Evolutionary conservation across 2,888 invertebrate genomes (phyloP), one percentile per base, ranked within the genome.

Genomic region (Hemithea aestivaria): DNA sequence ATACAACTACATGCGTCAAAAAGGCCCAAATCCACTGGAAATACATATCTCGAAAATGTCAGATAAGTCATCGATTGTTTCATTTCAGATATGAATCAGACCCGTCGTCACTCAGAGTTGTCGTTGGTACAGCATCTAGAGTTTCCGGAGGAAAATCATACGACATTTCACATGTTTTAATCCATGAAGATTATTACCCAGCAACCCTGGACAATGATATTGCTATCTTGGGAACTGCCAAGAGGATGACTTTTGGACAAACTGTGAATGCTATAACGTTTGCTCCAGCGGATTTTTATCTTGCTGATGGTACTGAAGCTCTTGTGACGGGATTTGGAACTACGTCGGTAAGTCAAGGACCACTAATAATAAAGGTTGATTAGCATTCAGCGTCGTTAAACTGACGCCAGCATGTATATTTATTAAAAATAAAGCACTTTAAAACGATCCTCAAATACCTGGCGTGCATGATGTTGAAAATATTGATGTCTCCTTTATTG

Each of bases 301-400:
- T 87, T 7, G 56, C 71, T 20, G 56, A 42, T 40, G 83, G 82
- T 1, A 57, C 70, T 6, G 65, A 66, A 49, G 85, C 87, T 5
- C 8, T 83, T 3, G 82, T 87, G 1, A 73, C 87, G 23, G 88
- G 87, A 35, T 87, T 68, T 61, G 87, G 87, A 10, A 58, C 62
- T 3, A 72, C 70, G 29, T 58, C 67, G 20, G 75, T 75, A 45
- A 72, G 66, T 60, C 27, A 10, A 21, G 8, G 4, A 24, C 1
- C 2, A 8, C 12, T 2, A 7, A n/a, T 10, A 26, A 33, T 8
- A n/a, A n/a, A n/a, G n/a, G n/a, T n/a, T n/a, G n/a, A n/a, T n/a
- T n/a, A n/a, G n/a, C n/a, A n/a, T n/a, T n/a, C n/a, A n/a, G n/a
- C n/a, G n/a, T n/a, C n/a, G n/a, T n/a, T n/a, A n/a, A n/a, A n/a